phyloP scores from a whole-genome alignment of 2,888 invertebrate genomes.

The Ennomos erosarius region DNA sequence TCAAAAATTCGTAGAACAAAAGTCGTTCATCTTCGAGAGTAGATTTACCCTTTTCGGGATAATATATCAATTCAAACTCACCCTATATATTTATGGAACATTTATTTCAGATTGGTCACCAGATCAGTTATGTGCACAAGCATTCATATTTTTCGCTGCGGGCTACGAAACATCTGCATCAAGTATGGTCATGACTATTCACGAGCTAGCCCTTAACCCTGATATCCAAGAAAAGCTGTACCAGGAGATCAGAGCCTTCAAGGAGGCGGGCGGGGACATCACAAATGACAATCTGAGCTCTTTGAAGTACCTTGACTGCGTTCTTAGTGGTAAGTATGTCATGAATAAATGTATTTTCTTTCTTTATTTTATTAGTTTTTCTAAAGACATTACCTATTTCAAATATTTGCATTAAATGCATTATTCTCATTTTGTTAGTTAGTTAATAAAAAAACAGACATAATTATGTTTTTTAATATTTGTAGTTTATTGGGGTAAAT shows the following conservation, averaged over 20 bases:
- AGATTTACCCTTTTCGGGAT: no score
- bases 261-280: slow-evolving; percentile 50
- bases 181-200: slow-evolving; percentile 63
- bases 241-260: slow-evolving; percentile 58
- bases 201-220: slow-evolving; percentile 72
- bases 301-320: slow-evolving; percentile 69
- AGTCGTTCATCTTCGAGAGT: no score
- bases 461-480: no score
- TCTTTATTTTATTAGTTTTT: background rate
- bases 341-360: no score
- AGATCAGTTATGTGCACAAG: slow-evolving; percentile 71
- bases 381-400: no score
- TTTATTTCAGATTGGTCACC: slow-evolving; percentile 65
- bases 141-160: slow-evolving; percentile 76
- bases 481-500: no score
- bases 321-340: slow-evolving; percentile 64
- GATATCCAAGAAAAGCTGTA: slow-evolving; percentile 73
- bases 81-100: background rate
- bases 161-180: slow-evolving; percentile 77
- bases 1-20: no score
- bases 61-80: no score
- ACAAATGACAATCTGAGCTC: slow-evolving; percentile 57
- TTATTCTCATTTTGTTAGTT: no score
- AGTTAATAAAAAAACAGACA: no score
- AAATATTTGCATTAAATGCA: no score